Base-by-base conservation (phyloP, 1,140 invertebrate species). In the Leptonema lineaticorne region DNA sequence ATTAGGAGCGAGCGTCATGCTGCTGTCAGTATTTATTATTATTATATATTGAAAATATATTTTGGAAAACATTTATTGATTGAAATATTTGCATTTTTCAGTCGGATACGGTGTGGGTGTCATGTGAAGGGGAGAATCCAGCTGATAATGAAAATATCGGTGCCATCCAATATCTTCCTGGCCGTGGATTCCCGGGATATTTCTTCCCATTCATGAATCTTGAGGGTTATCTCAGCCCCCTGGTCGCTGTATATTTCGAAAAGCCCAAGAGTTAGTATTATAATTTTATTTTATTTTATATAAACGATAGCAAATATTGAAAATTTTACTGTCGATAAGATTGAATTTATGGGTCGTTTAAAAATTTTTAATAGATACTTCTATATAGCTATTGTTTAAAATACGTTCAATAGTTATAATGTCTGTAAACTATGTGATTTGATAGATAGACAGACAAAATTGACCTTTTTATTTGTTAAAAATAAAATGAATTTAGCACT, bases 131-230 rank as follows among this genome's bases (percentile, higher is more conserved):
- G 37, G 92, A 95, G 83, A 94, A 94, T 81, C 90, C 92, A 7
- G 92, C 92, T 41, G 94, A 96, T 78, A 85, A 89, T 70, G 94
- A 96, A 79, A 94, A 95, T 81, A 92, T 95, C 75, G 93, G 93
- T 27, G 85, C 90, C 0, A 87, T 95, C 74, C 84, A 89, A 68
- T 95, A 93, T 82, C 87, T 89, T 74, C 93, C 92, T 28, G 83
- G 86, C 45, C 87, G 88, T 68, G 90, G 90, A 63, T 93, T 93
- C 79, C 89, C 89, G 26, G 84, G 86, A 9, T 91, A 85, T 76
- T 93, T 87, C 78, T 92, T 92, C 80, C 91, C 91, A n/a, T 93
- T 90, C 82, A 83, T 80, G 78, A 92, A 93, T 78, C 86, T 87
- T 74, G 86, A 88, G 50, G 92, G 92, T 18, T 96, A 96, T 77